phyloP scores from a whole-genome alignment of 2,888 invertebrate species.

The Philopedon plagiatum region DNA sequence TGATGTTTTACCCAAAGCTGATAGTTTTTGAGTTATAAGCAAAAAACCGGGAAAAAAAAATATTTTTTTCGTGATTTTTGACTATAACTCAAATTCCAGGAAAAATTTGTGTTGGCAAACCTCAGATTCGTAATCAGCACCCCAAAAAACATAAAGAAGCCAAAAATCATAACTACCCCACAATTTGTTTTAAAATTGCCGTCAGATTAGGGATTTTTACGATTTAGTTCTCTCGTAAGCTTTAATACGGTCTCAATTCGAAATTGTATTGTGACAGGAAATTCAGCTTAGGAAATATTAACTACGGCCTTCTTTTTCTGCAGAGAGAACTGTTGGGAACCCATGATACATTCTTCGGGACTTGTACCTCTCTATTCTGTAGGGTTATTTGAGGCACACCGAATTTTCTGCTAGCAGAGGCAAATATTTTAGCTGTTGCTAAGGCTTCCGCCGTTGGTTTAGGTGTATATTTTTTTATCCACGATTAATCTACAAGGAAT shows the following conservation, averaged over 20 bases:
- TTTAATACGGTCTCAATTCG: conserved; percentile 57
- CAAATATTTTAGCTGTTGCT: background rate
- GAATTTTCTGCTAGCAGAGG: background rate
- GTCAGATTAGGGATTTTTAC: conserved; percentile 22
- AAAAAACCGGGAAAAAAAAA: too few relatives aligned
- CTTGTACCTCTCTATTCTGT: conserved; percentile 2
- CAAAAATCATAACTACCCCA: too few relatives aligned
- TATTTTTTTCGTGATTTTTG: too few relatives aligned
- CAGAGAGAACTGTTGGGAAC: background rate
- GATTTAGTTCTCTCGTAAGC: conserved; percentile 26
- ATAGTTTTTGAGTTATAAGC: too few relatives aligned
- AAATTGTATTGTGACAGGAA: conserved; percentile 37
- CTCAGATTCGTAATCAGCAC: too few relatives aligned
- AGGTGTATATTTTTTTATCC: background rate
- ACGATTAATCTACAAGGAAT: too few relatives aligned
- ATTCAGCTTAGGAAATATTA: conserved; percentile 15
- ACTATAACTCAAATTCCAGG: too few relatives aligned
- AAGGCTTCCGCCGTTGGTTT: background rate
- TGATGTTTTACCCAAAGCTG: too few relatives aligned
- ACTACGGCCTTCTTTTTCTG: background rate
- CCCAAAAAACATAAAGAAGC: too few relatives aligned
- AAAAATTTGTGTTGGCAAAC: too few relatives aligned
- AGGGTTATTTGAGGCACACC: conserved; percentile 3
- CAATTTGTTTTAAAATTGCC: too few relatives aligned
- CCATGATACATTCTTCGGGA: background rate